Evolutionary conservation across 2,797 vertebrate genomes (phyloP).

Genomic region (Rhabdophis nuchalis): DNA sequence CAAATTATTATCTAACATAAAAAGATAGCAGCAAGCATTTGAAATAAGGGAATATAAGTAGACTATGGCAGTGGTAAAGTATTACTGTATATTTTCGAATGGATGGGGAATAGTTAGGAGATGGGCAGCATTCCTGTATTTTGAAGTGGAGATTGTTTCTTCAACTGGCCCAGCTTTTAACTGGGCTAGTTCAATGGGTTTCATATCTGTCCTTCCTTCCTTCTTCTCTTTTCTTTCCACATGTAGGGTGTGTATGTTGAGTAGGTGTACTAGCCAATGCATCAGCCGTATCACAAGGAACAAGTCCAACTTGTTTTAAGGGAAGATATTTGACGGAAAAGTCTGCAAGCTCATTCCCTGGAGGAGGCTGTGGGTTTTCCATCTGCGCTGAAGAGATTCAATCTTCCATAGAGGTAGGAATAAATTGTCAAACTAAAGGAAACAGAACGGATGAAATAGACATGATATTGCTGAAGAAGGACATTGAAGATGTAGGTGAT

Average conservation of each 20-base stretch:
- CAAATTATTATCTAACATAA: background rate
- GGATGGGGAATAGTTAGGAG: background rate
- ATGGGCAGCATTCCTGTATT: background rate
- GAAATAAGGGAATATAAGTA: background rate
- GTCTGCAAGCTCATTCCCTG: background rate
- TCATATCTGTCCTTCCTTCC: background rate
- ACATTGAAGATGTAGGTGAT: background rate
- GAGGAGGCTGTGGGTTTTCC: background rate
- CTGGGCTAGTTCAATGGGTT: background rate
- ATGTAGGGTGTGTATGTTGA: background rate
- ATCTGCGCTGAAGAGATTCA: background rate
- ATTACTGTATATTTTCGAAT: background rate
- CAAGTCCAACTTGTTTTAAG: conserved; percentile 16
- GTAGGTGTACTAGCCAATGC: background rate
- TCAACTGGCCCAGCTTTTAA: background rate
- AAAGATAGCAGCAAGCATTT: background rate
- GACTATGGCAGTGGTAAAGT: background rate
- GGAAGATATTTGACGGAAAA: background rate
- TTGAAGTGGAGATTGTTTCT: background rate
- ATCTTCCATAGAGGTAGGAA: background rate
- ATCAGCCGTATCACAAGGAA: background rate
- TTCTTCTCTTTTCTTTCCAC: background rate
- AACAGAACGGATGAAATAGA: background rate
- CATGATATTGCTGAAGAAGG: background rate
- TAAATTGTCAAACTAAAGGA: background rate